Conservation (phyloP, 2,797 vertebrate species). For the Enteromius fasciolatus region DNA sequence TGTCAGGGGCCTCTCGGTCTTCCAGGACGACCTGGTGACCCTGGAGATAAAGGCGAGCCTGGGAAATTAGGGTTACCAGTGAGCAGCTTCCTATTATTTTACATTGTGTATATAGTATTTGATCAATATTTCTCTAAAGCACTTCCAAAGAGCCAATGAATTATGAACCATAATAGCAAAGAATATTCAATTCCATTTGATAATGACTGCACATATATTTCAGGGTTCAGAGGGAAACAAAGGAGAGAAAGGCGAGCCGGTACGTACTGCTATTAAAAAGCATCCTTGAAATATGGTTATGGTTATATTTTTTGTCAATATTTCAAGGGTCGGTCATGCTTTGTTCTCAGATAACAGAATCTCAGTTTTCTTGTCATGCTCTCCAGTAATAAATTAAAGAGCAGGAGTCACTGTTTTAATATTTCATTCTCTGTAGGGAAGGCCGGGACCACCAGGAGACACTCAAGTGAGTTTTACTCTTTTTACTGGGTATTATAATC, state of each 20-base stretch:
- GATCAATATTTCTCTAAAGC: background rate
- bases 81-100: slow-evolving; percentile 51
- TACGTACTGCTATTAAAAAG: slow-evolving; percentile 68
- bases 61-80: slow-evolving; percentile 71
- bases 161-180: background rate
- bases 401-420: slow-evolving; percentile 59
- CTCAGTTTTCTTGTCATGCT: background rate
- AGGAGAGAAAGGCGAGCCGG: slow-evolving; percentile 82
- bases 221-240: slow-evolving; percentile 80
- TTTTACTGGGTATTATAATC: background rate
- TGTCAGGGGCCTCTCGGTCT: slow-evolving; percentile 83
- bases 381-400: slow-evolving; percentile 4
- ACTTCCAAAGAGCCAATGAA: background rate
- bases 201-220: slow-evolving; percentile 45
- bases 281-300: background rate
- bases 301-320: slow-evolving; percentile 8
- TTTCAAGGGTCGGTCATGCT: background rate
- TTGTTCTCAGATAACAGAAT: background rate
- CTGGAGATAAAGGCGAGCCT: slow-evolving; percentile 80
- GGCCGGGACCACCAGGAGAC: slow-evolving; percentile 80
- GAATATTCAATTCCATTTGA: background rate
- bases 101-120: background rate
- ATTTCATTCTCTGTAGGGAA: slow-evolving; percentile 75
- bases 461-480: slow-evolving; percentile 72
- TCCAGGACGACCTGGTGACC: slow-evolving; percentile 82